phyloP scores from a whole-genome alignment of 92 coral and sea anemone species.

The Porites evermanni region DNA sequence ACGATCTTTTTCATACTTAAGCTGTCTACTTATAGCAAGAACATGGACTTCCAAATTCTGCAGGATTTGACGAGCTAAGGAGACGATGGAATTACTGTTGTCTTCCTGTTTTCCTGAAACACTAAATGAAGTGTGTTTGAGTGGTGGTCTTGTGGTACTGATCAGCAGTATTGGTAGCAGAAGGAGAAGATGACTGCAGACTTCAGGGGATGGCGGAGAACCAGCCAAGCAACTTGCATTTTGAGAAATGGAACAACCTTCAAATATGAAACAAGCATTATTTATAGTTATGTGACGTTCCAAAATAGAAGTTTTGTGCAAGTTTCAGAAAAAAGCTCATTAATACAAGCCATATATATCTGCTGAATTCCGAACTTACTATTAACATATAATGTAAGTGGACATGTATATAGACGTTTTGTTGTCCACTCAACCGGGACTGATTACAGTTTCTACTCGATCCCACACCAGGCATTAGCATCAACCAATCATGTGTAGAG shows the following conservation, averaged over 20 bases:
- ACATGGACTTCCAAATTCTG: slow-evolving; percentile 12
- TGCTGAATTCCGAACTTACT: no score
- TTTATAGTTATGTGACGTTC: neutral
- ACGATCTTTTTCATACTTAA: slow-evolving; percentile 3
- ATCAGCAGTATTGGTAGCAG: slow-evolving; percentile 85
- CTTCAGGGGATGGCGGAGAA: neutral
- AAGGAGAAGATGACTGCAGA: slow-evolving; percentile 29
- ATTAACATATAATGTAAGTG: no score
- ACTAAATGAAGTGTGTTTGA: slow-evolving; percentile 27
- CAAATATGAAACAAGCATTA: neutral
- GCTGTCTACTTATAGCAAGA: slow-evolving; percentile 10
- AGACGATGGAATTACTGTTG: slow-evolving; percentile 4
- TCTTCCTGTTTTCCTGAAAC: slow-evolving; percentile 3
- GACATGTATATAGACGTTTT: no score
- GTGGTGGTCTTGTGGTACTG: slow-evolving; percentile 38
- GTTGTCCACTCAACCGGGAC: no score
- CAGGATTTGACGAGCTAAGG: slow-evolving; percentile 37
- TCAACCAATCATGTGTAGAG: no score
- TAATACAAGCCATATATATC: no score
- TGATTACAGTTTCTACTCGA: no score
- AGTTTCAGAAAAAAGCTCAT: neutral
- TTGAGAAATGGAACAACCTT: slow-evolving; percentile 55
- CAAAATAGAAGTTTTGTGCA: neutral
- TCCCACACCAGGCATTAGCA: no score
- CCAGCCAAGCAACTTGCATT: slow-evolving; percentile 35